Conservation (phyloP, 2,888 invertebrate genomes). For the Blastobasis adustella region DNA sequence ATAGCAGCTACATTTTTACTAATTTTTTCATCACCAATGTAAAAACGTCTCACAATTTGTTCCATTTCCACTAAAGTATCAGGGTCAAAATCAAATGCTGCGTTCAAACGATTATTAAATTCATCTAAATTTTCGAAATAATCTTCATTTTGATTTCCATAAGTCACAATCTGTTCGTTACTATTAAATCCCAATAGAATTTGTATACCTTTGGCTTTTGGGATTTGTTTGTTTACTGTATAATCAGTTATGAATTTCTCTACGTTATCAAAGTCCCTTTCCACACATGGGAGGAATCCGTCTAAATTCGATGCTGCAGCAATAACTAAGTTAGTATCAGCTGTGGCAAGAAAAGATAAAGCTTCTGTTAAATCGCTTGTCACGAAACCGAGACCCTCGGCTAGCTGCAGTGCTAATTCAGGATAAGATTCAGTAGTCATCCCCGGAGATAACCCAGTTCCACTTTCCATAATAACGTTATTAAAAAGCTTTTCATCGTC, state of each 20-base stretch:
- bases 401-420: constrained; percentile 28
- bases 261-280: constrained; percentile 31
- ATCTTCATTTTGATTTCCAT: constrained; percentile 15
- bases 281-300: constrained; percentile 35
- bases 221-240: constrained; percentile 26
- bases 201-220: constrained; percentile 30
- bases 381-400: constrained; percentile 24
- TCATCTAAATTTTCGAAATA: constrained; percentile 21
- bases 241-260: constrained; percentile 31
- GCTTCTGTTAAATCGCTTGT: constrained; percentile 26
- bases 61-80: constrained; percentile 16
- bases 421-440: constrained; percentile 25
- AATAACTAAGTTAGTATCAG: constrained; percentile 24
- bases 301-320: constrained; percentile 18
- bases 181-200: constrained; percentile 40
- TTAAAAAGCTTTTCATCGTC: constrained; percentile 28
- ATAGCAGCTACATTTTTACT: constrained; percentile 11
- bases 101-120: constrained; percentile 17
- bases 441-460: constrained; percentile 24
- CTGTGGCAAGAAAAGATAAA: constrained; percentile 23
- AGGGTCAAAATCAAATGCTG: neutral
- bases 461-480: constrained; percentile 39
- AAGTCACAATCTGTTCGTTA: constrained; percentile 25
- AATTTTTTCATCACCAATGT: constrained; percentile 19
- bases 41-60: constrained; percentile 18